These are phyloP conservation scores for Eilema caniola DNA, from an alignment of 2,888 invertebrate genomes.

Conservation along the genomic window DNA sequence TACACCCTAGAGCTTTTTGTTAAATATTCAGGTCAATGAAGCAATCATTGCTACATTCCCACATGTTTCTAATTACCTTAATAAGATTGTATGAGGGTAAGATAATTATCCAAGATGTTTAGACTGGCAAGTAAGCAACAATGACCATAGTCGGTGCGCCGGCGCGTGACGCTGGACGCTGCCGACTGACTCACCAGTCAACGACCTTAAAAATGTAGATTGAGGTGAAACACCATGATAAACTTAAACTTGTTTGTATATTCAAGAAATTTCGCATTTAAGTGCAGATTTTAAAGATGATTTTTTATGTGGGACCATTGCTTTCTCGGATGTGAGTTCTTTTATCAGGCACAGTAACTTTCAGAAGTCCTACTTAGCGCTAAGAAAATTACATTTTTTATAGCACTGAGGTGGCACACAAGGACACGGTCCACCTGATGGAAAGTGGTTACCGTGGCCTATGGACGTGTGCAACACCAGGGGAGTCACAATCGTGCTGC, in stretches of 20 bases:
- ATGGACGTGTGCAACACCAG: no score
- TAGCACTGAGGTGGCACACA: no score
- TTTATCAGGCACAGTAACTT: neutral
- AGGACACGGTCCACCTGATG: no score
- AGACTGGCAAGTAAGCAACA: conserved; percentile 45
- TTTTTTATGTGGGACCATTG: conserved; percentile 1
- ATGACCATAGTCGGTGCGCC: conserved; percentile 64
- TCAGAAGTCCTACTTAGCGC: no score
- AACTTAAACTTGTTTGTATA: conserved; percentile 41
- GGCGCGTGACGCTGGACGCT: conserved; percentile 44
- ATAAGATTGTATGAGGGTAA: conserved; percentile 38
- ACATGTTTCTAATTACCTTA: conserved; percentile 29
- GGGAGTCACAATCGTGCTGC: no score
- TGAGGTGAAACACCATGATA: conserved; percentile 47
- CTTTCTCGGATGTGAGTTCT: neutral
- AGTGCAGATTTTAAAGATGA: conserved; percentile 23
- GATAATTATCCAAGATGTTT: conserved; percentile 40
- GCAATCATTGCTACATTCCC: conserved; percentile 13
- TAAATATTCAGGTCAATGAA: conserved; percentile 18
- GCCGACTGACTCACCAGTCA: conserved; percentile 68
- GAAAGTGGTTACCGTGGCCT: no score
- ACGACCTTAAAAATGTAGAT: conserved; percentile 65
- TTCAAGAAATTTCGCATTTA: conserved; percentile 27
- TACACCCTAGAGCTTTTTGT: neutral
- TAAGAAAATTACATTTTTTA: no score